Conservation (phyloP, 1,140 invertebrate species). For the Phymastichus coffea region DNA sequence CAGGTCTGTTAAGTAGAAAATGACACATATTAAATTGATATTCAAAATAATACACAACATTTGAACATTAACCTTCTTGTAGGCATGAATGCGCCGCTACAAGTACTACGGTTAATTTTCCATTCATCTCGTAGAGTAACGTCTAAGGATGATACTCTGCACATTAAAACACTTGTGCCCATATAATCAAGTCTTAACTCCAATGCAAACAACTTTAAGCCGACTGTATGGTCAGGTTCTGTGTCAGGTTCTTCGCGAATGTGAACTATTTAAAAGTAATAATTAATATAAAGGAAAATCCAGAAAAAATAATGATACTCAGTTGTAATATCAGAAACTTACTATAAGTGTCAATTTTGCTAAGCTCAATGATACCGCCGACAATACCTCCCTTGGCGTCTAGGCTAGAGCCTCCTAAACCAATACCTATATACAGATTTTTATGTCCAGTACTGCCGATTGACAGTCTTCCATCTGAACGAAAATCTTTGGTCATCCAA, state of each 20-base stretch:
- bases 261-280: slow-evolving; percentile 65
- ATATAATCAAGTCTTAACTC: slow-evolving; percentile 94
- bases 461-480: slow-evolving; percentile 85
- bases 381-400: slow-evolving; percentile 96
- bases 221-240: slow-evolving; percentile 86
- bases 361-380: slow-evolving; percentile 89
- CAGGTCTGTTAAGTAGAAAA: slow-evolving; percentile 65
- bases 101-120: slow-evolving; percentile 62
- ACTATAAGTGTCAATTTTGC: slow-evolving; percentile 84
- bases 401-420: slow-evolving; percentile 84
- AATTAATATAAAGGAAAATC: slow-evolving; percentile 4
- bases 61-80: slow-evolving; percentile 52
- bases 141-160: slow-evolving; percentile 78
- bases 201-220: slow-evolving; percentile 80
- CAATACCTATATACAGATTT: slow-evolving; percentile 87
- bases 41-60: not conserved
- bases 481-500: slow-evolving; percentile 90
- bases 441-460: slow-evolving; percentile 94
- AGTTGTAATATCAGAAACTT: slow-evolving; percentile 43
- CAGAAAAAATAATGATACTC: not conserved
- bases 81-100: slow-evolving; percentile 57
- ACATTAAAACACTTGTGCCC: slow-evolving; percentile 92
- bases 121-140: slow-evolving; percentile 83
- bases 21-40: slow-evolving; percentile 9
- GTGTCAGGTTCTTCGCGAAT: slow-evolving; percentile 86